Conservation (phyloP, 2,888 invertebrate genomes). For the Laothoe populi region DNA sequence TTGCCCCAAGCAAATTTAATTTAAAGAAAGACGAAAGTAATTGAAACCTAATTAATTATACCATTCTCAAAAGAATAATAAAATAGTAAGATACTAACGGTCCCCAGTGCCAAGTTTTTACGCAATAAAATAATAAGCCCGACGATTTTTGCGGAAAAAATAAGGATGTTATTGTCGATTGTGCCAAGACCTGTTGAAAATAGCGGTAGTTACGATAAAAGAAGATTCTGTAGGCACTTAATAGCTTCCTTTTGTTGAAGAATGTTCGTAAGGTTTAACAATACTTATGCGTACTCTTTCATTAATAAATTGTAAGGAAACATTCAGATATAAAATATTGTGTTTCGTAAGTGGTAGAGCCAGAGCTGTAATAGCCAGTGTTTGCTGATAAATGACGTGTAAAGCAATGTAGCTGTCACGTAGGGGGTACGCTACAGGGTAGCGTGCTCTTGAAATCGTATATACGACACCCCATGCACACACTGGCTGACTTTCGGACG, state of each 20-base stretch:
- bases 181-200: slow-evolving; percentile 19
- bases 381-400: too few relatives aligned
- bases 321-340: too few relatives aligned
- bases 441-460: too few relatives aligned
- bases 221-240: slow-evolving; percentile 8
- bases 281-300: neutral
- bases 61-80: slow-evolving; percentile 3
- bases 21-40: neutral
- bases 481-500: too few relatives aligned
- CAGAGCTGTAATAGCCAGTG: too few relatives aligned
- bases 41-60: slow-evolving; percentile 19
- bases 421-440: too few relatives aligned
- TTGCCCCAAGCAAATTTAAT: neutral
- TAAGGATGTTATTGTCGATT: slow-evolving; percentile 19
- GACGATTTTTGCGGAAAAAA: slow-evolving; percentile 16
- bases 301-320: neutral
- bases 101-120: neutral
- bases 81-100: neutral
- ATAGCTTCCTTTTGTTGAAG: slow-evolving; percentile 12
- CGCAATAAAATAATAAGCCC: neutral
- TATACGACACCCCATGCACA: too few relatives aligned
- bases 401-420: too few relatives aligned
- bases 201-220: slow-evolving; percentile 3
- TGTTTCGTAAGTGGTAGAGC: too few relatives aligned
- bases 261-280: neutral